Conservation (phyloP, 2,113 vertebrate genomes). For the Platysteira castanea region DNA sequence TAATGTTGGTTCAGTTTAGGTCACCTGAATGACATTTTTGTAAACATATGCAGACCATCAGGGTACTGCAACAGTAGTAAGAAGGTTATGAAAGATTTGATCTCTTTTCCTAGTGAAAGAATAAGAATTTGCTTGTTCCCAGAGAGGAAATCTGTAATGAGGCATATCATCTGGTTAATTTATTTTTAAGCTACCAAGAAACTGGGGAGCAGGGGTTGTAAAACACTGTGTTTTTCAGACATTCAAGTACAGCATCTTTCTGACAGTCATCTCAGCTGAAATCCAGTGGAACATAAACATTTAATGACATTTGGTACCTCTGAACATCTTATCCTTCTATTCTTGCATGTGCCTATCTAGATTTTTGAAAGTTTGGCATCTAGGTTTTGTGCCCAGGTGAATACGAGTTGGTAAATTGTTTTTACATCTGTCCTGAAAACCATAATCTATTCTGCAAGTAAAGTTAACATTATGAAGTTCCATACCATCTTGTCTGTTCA, state of each 20-base stretch:
- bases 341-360: neutral
- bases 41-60: neutral
- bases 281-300: neutral
- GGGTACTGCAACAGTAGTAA: neutral
- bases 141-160: neutral
- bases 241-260: neutral
- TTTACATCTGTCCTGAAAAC: neutral
- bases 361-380: neutral
- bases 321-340: neutral
- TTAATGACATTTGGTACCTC: neutral
- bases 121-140: neutral
- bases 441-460: neutral
- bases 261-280: neutral
- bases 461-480: neutral
- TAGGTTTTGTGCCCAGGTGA: neutral
- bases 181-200: neutral
- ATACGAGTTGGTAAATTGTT: neutral
- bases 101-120: neutral
- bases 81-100: neutral
- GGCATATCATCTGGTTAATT: neutral
- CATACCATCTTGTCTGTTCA: neutral
- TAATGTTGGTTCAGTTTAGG: neutral
- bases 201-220: neutral
- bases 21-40: neutral
- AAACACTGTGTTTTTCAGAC: fast-evolving